Percentiles rank a stretch among this genome's conserved stretches.
These are phyloP conservation scores for Rhombomys opimus DNA, from an alignment of 2,113 vertebrate genomes.

Conservation along the genomic window DNA sequence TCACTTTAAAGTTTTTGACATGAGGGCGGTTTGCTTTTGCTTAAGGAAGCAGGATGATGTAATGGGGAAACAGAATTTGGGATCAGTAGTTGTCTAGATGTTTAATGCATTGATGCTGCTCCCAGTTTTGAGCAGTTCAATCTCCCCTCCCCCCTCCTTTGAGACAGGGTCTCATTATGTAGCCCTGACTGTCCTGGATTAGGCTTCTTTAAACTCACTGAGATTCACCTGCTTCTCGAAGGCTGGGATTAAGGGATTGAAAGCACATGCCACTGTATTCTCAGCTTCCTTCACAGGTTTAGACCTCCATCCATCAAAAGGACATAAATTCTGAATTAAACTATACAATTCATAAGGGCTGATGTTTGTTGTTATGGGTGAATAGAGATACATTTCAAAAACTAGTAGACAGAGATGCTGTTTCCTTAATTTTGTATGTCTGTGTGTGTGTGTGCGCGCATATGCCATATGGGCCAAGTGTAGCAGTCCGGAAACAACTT, in stretches of 20 bases:
- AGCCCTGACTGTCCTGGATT: background rate
- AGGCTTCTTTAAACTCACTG: background rate
- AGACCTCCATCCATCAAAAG: background rate
- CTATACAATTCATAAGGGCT: background rate
- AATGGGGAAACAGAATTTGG: background rate
- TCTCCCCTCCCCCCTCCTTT: background rate
- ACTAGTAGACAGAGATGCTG: background rate
- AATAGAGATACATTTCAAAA: background rate
- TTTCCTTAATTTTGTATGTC: background rate
- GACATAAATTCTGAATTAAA: background rate
- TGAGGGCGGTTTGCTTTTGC: background rate
- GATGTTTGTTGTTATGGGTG: slow-evolving; percentile 16
- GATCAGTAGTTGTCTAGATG: background rate
- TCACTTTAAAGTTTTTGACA: background rate
- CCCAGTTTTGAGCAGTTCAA: background rate
- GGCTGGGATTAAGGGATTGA: background rate
- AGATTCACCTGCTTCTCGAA: background rate
- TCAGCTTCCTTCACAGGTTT: background rate
- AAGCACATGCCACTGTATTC: no score
- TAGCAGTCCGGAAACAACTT: no score
- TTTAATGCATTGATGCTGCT: background rate
- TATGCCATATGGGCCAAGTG: background rate
- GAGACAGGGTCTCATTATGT: background rate
- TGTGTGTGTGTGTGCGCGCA: background rate
- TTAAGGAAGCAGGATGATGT: background rate